Base-by-base conservation (phyloP, 2,888 invertebrate species). In the Marasmarcha lunaedactyla region DNA sequence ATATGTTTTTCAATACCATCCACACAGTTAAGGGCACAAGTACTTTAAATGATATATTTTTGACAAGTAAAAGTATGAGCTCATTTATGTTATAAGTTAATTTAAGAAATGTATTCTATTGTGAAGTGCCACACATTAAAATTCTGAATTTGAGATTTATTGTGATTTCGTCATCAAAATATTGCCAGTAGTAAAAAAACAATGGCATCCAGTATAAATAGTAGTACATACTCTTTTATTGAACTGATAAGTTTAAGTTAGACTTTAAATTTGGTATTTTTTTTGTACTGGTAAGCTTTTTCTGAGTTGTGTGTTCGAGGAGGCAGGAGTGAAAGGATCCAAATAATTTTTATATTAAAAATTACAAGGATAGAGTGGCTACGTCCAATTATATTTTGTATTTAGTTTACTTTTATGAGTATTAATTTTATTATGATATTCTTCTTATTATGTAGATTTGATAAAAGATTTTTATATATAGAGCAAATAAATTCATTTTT, bases 281-380 rank as follows among this genome's bases (percentile, higher is more conserved):
- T 68, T 52, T 64, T 67, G 63, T 63, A 59, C n/a, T 59, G 58
- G 60, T 58, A 59, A 60, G 57, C 57, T 46, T 57, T 51, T 42
- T 15, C 43, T 42, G 54, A 54, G 52, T 44, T 63, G 62, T 41
- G 49, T 54, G 56, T 43, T 46, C 45, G 50, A 50, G 50, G 50
- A 47, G 52, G 57, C 48, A 57, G 55, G 69, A 47, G 45, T 68
- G 67, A 44, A 46, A 61, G 65, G 47, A 53, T 67, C 78, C 73
- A 57, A 68, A 66, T 70, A 76, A 77, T 79, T 79, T 79, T 79
- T 79, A 79, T 79, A 79, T 79, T 79, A 79, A 79, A 79, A 74
- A 77, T 79, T 79, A 67, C 45, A 51, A 66, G 76, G 77, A 67
- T 71, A 20, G 71, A 68, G 66, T 73, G 73, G 54, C 13, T 6